Conservation (phyloP, 2,888 invertebrate species). For the Dasypogon diadema region DNA sequence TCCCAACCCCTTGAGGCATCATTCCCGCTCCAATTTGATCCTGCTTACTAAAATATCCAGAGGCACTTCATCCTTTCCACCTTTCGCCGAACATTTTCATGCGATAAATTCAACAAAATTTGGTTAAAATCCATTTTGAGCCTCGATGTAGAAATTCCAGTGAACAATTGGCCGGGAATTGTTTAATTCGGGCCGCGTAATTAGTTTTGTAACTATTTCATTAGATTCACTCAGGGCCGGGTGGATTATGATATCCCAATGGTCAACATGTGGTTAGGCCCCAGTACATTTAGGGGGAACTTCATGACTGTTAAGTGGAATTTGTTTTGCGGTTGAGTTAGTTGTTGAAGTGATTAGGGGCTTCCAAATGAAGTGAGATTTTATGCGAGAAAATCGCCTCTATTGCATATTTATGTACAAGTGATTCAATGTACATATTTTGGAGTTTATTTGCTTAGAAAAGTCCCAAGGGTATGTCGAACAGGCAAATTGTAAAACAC, state of each 20-base stretch:
- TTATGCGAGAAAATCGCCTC: constrained; percentile 33
- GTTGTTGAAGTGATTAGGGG: constrained; percentile 52
- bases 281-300: constrained; percentile 38
- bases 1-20: neutral
- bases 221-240: constrained; percentile 43
- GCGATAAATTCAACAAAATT: constrained; percentile 45
- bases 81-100: constrained; percentile 26
- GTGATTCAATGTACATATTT: too few species aligned
- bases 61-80: constrained; percentile 4
- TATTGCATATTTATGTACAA: constrained; percentile 16
- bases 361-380: constrained; percentile 39
- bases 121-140: constrained; percentile 38
- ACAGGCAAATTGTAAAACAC: too few species aligned
- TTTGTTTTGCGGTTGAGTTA: constrained; percentile 51
- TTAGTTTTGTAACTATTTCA: constrained; percentile 55
- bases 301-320: constrained; percentile 52
- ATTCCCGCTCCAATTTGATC: neutral
- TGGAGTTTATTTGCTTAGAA: constrained; percentile 34
- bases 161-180: constrained; percentile 46
- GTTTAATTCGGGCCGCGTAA: constrained; percentile 53
- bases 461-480: too few species aligned
- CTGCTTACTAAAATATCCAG: neutral
- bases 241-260: constrained; percentile 49
- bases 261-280: constrained; percentile 49
- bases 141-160: constrained; percentile 24